Conservation (phyloP, 2,797 vertebrate species). For the Pipistrellus pipistrellus region DNA sequence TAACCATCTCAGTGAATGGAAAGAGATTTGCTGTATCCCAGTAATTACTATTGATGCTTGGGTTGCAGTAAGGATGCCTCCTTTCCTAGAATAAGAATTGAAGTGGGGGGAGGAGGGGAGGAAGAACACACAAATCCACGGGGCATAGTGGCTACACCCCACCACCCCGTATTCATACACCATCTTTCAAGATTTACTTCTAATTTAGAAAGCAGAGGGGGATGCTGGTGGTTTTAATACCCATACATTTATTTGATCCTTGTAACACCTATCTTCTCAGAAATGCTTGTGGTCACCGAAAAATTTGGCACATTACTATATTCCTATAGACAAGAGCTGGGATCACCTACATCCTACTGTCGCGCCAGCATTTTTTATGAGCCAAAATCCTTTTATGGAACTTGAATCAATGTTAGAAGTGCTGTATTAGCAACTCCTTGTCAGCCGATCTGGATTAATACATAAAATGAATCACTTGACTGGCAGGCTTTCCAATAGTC, state of each 20-base stretch:
- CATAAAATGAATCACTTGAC: conserved; percentile 72
- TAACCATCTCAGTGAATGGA: conserved; percentile 80
- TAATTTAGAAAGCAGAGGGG: neutral
- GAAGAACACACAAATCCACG: neutral
- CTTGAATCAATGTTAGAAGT: conserved; percentile 83
- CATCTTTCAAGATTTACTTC: conserved; percentile 22
- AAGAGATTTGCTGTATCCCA: conserved; percentile 78
- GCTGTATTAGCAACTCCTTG: conserved; percentile 82
- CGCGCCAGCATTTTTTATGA: conserved; percentile 81
- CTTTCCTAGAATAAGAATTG: neutral
- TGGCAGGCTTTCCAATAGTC: conserved; percentile 78
- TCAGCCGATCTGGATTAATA: conserved; percentile 71
- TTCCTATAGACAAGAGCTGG: conserved; percentile 68
- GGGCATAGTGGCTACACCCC: neutral
- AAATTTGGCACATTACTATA: conserved; percentile 64
- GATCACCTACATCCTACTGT: conserved; percentile 72
- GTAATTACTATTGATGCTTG: conserved; percentile 81
- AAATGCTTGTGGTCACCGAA: conserved; percentile 70
- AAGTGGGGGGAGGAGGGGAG: neutral
- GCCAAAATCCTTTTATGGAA: conserved; percentile 80
- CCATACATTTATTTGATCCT: conserved; percentile 36
- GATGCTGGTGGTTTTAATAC: neutral
- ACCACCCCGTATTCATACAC: neutral
- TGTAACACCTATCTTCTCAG: conserved; percentile 61
- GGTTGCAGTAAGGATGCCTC: conserved; percentile 74